A percentile compares a stretch with the other conserved stretches of the same genome.
These are phyloP conservation scores for Theonella swinhoei DNA, from an alignment of 37 sponge, comb jelly and placozoan species.

Conservation along the genomic window DNA sequence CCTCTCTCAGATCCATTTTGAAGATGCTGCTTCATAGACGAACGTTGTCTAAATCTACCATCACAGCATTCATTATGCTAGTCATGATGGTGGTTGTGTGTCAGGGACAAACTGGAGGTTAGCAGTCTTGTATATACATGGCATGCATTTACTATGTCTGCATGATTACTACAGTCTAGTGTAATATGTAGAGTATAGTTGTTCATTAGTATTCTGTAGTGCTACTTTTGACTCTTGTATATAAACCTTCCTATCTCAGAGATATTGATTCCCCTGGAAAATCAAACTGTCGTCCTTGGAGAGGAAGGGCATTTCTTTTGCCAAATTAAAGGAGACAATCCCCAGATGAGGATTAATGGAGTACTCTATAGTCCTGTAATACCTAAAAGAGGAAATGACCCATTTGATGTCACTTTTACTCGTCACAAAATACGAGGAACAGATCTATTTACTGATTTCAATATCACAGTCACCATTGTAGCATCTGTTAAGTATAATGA, in stretches of 20 bases:
- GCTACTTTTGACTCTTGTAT: background rate
- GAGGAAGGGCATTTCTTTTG: background rate
- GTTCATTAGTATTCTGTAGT: background rate
- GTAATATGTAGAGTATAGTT: background rate
- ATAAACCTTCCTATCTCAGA: too few relatives aligned
- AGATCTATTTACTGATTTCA: too few relatives aligned
- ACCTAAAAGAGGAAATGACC: too few relatives aligned
- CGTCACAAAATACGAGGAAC: too few relatives aligned
- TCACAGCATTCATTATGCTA: background rate
- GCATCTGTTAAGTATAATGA: too few relatives aligned
- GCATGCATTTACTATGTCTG: too few relatives aligned
- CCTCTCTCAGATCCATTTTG: background rate
- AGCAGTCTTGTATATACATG: too few relatives aligned
- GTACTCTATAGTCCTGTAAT: too few relatives aligned
- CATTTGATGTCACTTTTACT: too few relatives aligned
- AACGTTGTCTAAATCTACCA: background rate
- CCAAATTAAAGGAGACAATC: background rate
- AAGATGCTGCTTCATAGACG: background rate
- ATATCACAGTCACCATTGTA: too few relatives aligned
- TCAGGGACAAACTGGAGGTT: background rate
- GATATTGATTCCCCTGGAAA: background rate
- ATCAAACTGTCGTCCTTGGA: background rate
- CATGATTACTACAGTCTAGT: background rate
- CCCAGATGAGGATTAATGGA: background rate
- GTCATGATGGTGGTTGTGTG: background rate